Conservation (phyloP, 2,113 vertebrate genomes). For the Pitta sordida region DNA sequence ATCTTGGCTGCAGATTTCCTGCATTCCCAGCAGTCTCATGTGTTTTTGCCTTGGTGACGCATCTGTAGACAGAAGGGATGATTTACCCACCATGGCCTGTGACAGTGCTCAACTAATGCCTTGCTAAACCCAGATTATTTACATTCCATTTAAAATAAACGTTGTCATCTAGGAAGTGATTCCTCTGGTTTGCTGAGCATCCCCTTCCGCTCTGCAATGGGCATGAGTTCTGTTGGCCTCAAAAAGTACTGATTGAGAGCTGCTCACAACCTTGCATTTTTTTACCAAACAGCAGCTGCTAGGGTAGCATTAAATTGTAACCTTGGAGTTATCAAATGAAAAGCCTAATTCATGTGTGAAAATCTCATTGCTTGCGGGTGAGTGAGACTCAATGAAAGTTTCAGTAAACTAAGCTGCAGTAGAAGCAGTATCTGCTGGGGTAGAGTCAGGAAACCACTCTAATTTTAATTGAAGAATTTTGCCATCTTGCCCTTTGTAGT, state of each 20-base stretch:
- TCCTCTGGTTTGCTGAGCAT: not conserved
- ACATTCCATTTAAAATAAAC: not conserved
- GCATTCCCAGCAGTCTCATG: not conserved
- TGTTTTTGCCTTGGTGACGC: not conserved
- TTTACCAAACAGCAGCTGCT: not conserved
- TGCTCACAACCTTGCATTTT: not conserved
- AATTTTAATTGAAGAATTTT: slow-evolving; percentile 54
- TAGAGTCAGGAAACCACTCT: not conserved
- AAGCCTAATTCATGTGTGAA: slow-evolving; percentile 62
- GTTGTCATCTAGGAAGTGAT: not conserved
- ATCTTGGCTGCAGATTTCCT: not conserved
- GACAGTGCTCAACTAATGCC: fast-evolving
- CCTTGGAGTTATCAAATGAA: slow-evolving; percentile 51
- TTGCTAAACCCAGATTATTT: not conserved
- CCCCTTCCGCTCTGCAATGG: not conserved
- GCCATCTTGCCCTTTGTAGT: slow-evolving; percentile 45
- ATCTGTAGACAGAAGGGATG: not conserved
- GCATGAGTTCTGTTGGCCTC: not conserved
- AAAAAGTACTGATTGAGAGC: not conserved
- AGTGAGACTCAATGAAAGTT: slow-evolving; percentile 55
- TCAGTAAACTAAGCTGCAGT: slow-evolving; percentile 32
- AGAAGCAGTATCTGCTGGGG: slow-evolving; percentile 3
- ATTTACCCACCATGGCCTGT: not conserved
- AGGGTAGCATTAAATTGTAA: not conserved
- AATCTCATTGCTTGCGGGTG: slow-evolving; percentile 57